Evolutionary conservation across 2,113 vertebrate genomes (phyloP).

Genomic region (Orcinus orca): DNA sequence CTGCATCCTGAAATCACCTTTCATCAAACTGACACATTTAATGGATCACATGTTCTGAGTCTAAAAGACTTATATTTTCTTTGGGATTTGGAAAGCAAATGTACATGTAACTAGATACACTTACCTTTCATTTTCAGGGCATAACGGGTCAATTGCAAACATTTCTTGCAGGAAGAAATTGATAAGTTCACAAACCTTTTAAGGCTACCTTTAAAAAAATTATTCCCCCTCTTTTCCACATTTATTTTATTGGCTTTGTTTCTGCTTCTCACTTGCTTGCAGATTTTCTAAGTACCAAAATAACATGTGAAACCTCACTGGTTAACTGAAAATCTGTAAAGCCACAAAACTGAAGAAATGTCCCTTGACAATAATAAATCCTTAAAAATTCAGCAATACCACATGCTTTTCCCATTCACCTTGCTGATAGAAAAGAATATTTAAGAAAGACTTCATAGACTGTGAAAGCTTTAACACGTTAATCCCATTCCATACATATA

Average conservation of each 20-base stretch:
- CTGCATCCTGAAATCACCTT: conserved; percentile 24
- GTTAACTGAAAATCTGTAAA: background rate
- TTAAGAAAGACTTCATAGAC: conserved; percentile 22
- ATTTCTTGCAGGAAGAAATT: conserved; percentile 35
- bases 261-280: background rate
- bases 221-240: background rate
- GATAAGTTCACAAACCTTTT: background rate
- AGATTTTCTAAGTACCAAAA: conserved; percentile 1
- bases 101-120: background rate
- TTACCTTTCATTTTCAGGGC: background rate
- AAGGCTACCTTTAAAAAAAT: background rate
- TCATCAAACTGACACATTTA: conserved; percentile 27
- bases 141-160: background rate
- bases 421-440: conserved; percentile 31
- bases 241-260: background rate
- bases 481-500: background rate
- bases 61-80: conserved; percentile 34
- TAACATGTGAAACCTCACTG: background rate
- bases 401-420: background rate
- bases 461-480: background rate
- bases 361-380: background rate
- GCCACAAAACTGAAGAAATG: background rate
- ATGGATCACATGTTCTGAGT: conserved; percentile 1
- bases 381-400: conserved; percentile 30
- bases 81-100: conserved; percentile 34